Evolutionary conservation across 2,113 vertebrate species (phyloP).

Genomic region (Malaclemys terrapin): DNA sequence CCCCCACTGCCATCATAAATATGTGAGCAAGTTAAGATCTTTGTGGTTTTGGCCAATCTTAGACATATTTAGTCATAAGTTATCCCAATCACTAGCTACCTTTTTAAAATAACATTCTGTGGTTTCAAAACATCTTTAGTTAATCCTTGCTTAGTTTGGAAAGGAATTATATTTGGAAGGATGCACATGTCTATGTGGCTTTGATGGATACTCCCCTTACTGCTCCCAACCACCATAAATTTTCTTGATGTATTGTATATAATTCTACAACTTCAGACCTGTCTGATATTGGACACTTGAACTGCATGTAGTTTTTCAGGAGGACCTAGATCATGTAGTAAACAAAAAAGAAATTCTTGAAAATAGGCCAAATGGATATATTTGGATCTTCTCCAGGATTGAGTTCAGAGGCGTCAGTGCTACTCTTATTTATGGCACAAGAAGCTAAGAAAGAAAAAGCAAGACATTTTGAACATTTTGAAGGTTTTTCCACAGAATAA

Average conservation of each 20-base stretch:
- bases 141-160: constrained; percentile 69
- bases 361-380: constrained; percentile 47
- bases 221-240: background rate
- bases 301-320: background rate
- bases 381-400: constrained; percentile 62
- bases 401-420: constrained; percentile 35
- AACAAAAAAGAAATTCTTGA: constrained; percentile 47
- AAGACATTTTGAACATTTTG: constrained; percentile 35
- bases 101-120: constrained; percentile 69
- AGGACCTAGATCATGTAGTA: background rate
- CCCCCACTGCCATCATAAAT: constrained; percentile 14
- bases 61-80: constrained; percentile 55
- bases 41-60: constrained; percentile 16
- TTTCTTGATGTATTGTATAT: background rate
- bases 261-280: background rate
- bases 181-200: constrained; percentile 47
- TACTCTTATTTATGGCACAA: constrained; percentile 44
- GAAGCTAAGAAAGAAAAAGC: constrained; percentile 4
- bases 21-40: constrained; percentile 42
- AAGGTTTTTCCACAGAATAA: constrained; percentile 44
- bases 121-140: constrained; percentile 68
- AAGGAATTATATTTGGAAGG: constrained; percentile 64
- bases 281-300: background rate
- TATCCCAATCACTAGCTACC: constrained; percentile 58
- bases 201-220: constrained; percentile 8